phyloP scores from a whole-genome alignment of 2,888 invertebrate genomes.

The Polymixis flavicincta region DNA sequence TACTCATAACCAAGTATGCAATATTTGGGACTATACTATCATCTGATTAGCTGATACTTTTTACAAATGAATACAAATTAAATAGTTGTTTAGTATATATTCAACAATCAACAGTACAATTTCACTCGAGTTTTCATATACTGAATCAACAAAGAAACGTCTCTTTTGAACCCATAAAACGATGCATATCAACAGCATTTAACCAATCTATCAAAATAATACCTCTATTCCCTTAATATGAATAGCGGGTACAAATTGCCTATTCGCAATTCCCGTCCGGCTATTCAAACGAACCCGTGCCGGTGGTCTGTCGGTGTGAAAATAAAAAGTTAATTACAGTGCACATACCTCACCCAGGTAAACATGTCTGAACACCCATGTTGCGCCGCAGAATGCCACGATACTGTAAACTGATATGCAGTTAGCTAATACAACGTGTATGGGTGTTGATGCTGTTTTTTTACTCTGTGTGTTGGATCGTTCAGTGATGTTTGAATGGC shows the following conservation, averaged over 20 bases:
- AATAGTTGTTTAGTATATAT: not conserved
- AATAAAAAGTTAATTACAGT: conserved; percentile 82
- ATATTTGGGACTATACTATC: not conserved
- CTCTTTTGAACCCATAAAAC: not conserved
- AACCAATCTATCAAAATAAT: conserved; percentile 23
- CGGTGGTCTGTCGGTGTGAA: conserved; percentile 68
- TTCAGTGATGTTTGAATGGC: conserved; percentile 11
- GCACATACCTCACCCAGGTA: conserved; percentile 75
- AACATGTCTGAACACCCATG: conserved; percentile 82
- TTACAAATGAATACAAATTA: not conserved
- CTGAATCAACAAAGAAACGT: not conserved
- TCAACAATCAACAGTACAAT: not conserved
- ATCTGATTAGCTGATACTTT: not conserved
- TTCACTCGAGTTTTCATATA: too few species aligned
- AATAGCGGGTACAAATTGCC: conserved; percentile 51
- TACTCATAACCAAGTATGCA: not conserved
- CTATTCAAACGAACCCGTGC: conserved; percentile 56
- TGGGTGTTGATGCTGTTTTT: conserved; percentile 15
- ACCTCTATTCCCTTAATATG: conserved; percentile 31
- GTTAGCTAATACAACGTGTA: conserved; percentile 47
- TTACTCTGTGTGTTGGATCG: conserved; percentile 6
- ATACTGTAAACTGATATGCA: conserved; percentile 61
- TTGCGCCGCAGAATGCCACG: conserved; percentile 64
- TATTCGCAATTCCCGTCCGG: conserved; percentile 56
- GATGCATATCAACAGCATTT: not conserved